These are phyloP conservation scores for Rhadinocentrus ornatus DNA, from an alignment of 2,797 vertebrate genomes.

Conservation along the genomic window DNA sequence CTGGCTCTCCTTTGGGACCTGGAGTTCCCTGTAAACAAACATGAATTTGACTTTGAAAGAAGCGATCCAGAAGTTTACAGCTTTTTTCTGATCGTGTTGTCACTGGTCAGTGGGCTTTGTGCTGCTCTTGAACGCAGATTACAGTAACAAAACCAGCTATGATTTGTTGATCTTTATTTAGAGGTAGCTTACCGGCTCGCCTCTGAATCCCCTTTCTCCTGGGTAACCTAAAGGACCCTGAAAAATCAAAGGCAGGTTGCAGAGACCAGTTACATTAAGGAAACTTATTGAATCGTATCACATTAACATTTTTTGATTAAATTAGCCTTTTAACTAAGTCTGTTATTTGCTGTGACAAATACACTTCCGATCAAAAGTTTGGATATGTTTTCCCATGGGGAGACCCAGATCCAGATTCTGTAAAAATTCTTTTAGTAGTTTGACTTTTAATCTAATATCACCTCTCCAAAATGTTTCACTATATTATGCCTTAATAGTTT, in stretches of 20 bases:
- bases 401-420: no score
- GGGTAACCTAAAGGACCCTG: conserved; percentile 84
- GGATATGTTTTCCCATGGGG: no score
- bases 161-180: conserved; percentile 54
- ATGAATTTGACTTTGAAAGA: conserved; percentile 33
- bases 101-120: conserved; percentile 34
- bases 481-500: background rate
- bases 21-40: conserved; percentile 84
- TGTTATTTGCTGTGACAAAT: background rate
- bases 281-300: background rate
- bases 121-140: conserved; percentile 62
- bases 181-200: conserved; percentile 82
- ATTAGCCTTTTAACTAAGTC: background rate
- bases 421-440: no score
- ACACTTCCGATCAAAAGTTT: background rate
- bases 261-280: conserved; percentile 15
- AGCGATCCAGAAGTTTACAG: conserved; percentile 18
- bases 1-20: conserved; percentile 91
- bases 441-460: no score
- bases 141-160: conserved; percentile 53
- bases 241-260: conserved; percentile 49
- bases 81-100: conserved; percentile 5
- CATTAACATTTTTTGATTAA: background rate
- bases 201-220: conserved; percentile 85
- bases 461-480: background rate